Conservation (phyloP, 2,888 invertebrate species). For the Ceratothoa steindachneri region DNA sequence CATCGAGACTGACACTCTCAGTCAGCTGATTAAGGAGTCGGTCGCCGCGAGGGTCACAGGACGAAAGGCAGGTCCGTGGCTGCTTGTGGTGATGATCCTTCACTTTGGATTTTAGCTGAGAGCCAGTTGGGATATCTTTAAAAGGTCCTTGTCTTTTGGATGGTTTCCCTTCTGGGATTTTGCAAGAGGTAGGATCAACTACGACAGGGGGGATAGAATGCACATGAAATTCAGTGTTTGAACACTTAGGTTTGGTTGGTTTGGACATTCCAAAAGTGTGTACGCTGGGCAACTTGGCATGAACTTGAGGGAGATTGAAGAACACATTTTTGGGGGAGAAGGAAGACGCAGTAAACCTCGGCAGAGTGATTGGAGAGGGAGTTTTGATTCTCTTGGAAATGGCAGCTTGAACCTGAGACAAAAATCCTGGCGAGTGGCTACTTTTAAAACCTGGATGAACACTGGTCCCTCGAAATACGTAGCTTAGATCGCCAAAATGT, state of each 20-base stretch:
- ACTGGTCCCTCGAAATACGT: conserved; percentile 3
- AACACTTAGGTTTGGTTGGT: neutral
- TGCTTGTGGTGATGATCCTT: neutral
- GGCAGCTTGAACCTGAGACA: neutral
- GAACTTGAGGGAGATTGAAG: conserved; percentile 3
- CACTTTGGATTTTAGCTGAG: neutral
- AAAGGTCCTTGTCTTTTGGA: neutral
- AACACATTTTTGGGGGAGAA: conserved; percentile 6
- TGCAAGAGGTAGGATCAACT: neutral
- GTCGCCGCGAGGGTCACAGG: conserved; percentile 14
- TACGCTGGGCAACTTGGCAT: neutral
- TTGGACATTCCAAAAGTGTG: neutral
- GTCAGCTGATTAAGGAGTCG: conserved; percentile 20
- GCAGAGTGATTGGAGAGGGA: neutral
- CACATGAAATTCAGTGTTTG: neutral
- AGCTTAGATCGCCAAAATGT: conserved; percentile 3
- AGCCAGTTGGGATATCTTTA: neutral
- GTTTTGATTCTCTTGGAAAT: conserved; percentile 5
- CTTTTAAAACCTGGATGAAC: neutral
- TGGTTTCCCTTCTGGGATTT: neutral
- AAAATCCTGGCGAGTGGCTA: neutral
- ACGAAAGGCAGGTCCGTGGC: neutral
- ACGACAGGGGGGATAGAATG: neutral
- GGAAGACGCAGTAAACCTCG: neutral
- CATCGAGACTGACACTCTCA: conserved; percentile 27